These are phyloP conservation scores for Anodontia alba DNA, from an alignment of 2,888 invertebrate species.

Conservation along the genomic window DNA sequence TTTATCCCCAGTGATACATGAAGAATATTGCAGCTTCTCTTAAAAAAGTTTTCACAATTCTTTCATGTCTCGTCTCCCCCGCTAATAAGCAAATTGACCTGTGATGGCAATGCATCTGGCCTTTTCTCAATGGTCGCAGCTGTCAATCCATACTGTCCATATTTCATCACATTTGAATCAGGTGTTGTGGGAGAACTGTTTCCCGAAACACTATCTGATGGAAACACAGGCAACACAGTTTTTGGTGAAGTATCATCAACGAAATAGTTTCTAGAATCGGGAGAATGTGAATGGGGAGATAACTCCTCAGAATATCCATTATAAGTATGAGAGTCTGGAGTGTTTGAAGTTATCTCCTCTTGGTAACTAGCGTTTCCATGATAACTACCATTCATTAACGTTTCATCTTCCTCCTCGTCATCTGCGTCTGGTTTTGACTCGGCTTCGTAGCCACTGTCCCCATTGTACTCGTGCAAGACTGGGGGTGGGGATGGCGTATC, in stretches of 20 bases:
- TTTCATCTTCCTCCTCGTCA: conserved; percentile 50
- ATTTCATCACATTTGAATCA: conserved; percentile 15
- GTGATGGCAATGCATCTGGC: not conserved
- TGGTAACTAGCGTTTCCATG: conserved; percentile 44
- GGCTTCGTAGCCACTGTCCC: conserved; percentile 80
- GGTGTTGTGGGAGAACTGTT: conserved; percentile 29
- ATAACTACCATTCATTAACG: conserved; percentile 48
- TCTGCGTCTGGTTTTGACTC: conserved; percentile 68
- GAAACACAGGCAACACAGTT: conserved; percentile 8
- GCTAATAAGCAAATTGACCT: not conserved
- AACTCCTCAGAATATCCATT: conserved; percentile 38
- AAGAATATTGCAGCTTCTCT: no score
- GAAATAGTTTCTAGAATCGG: conserved; percentile 30
- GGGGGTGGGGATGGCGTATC: conserved; percentile 47
- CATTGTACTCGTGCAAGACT: conserved; percentile 67
- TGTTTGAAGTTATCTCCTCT: conserved; percentile 36
- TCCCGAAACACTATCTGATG: conserved; percentile 38
- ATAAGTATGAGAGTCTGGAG: conserved; percentile 34
- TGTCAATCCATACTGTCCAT: conserved; percentile 17
- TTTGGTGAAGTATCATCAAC: not conserved
- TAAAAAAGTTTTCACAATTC: not conserved
- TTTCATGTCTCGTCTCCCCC: conserved; percentile 1
- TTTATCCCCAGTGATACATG: no score
- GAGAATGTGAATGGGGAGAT: conserved; percentile 31
- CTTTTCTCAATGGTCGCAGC: not conserved